phyloP scores from a whole-genome alignment of 2,888 invertebrate species.

The Protodeltote pygarga region DNA sequence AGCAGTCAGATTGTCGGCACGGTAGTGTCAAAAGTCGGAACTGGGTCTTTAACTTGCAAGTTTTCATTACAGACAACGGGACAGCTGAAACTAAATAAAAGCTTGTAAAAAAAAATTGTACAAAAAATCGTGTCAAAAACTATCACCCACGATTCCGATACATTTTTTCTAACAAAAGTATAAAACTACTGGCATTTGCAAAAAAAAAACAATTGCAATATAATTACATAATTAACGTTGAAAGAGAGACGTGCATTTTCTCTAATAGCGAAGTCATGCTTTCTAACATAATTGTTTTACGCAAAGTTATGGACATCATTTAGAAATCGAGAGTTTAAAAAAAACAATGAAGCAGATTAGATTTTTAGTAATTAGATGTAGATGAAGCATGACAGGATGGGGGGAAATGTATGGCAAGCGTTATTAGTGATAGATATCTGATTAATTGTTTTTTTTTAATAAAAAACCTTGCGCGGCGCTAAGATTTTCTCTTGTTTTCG shows the following conservation, averaged over 20 bases:
- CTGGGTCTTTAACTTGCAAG: too few relatives aligned
- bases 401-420: slow-evolving; percentile 18
- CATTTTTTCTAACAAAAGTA: slow-evolving; percentile 3
- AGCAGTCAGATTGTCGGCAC: too few relatives aligned
- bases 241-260: slow-evolving; percentile 39
- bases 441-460: too few relatives aligned
- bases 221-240: slow-evolving; percentile 47
- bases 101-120: too few relatives aligned
- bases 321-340: slow-evolving; percentile 43
- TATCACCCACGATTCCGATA: slow-evolving; percentile 8
- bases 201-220: slow-evolving; percentile 35
- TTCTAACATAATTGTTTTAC: slow-evolving; percentile 56
- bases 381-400: slow-evolving; percentile 18
- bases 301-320: slow-evolving; percentile 36
- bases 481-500: too few relatives aligned
- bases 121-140: too few relatives aligned
- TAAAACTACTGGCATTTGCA: too few relatives aligned
- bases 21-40: too few relatives aligned
- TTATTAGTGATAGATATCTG: too few relatives aligned
- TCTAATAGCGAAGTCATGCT: slow-evolving; percentile 46
- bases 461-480: too few relatives aligned
- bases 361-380: slow-evolving; percentile 33
- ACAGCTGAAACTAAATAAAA: too few relatives aligned
- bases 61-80: too few relatives aligned
- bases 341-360: slow-evolving; percentile 28